Evolutionary conservation across 2,797 vertebrate genomes (phyloP), one percentile per base, ranked within the genome.

Genomic region (Agapornis canus): DNA sequence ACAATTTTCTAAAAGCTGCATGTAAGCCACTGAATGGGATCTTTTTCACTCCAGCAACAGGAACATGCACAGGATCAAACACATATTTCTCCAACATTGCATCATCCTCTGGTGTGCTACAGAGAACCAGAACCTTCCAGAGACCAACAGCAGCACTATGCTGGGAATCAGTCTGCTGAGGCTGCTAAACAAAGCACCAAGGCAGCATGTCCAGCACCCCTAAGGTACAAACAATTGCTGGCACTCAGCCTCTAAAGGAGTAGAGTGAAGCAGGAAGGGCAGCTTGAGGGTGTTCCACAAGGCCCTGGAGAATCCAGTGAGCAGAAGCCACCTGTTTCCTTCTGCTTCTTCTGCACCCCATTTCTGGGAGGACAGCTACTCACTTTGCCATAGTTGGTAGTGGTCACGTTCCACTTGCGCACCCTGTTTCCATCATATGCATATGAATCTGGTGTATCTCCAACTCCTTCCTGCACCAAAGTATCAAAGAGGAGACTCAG

Each of bases 341-440:
- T 75, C 42, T 65, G 11, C 19, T 54, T 59, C n/a, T 45, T 64
- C 19, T 37, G 26, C 48, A 64, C 3, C 13, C 70, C 0, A 0
- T 6, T 63, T 42, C 70, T 57, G 42, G 42, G 35, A 95, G 52
- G 25, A 57, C 26, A 82, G 49, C 60, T 54, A 95, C 98, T 98
- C 96, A 99, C 99, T 98, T 99, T 99, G 93, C 99, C 99, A 4
- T 99, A 99, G 97, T 99, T 99, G 2, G 99, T 99, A 2, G 99
- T 99, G 1, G 99, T 99, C 91, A 99, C 99, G 0, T 99, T 99
- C 99, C 99, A 99, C 96, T 99, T 99, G 89, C 99, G 98, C n/a
- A 99, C 99, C 83, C 99, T 95, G 98, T 99, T 99, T 19, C 99
- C 99, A 13, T 99, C 99, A 5, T 99, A 99, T 1, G 99, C 99